Evolutionary conservation across 2,113 vertebrate genomes (phyloP).

Genomic region (Lampris incognitus): DNA sequence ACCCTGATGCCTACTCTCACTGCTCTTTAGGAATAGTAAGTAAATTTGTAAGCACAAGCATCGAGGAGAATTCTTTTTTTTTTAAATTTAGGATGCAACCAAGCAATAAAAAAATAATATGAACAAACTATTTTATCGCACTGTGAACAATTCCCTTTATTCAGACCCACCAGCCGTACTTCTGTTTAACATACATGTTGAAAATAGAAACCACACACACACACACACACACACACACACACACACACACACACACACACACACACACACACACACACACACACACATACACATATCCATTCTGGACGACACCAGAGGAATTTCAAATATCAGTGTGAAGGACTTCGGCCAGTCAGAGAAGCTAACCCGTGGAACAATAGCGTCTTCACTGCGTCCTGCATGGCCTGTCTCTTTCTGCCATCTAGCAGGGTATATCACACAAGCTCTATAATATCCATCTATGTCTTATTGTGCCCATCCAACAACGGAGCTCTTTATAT

Average conservation of each 20-base stretch:
- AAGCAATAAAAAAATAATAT: background rate
- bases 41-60: too few relatives aligned
- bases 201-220: background rate
- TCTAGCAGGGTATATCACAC: conserved; percentile 64
- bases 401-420: conserved; percentile 55
- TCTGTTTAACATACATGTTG: background rate
- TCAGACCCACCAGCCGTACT: background rate
- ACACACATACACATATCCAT: conserved; percentile 25
- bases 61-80: background rate
- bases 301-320: conserved; percentile 66
- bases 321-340: conserved; percentile 67
- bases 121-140: background rate
- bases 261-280: conserved; percentile 3
- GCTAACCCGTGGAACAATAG: conserved; percentile 75
- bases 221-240: too few relatives aligned
- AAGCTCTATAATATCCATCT: conserved; percentile 68
- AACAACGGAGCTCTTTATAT: conserved; percentile 80
- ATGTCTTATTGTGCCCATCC: conserved; percentile 69
- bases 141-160: background rate
- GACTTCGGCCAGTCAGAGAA: conserved; percentile 41
- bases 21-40: too few relatives aligned
- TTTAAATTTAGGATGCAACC: too few relatives aligned
- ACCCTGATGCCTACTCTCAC: background rate
- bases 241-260: background rate
- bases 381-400: conserved; percentile 60